Evolutionary conservation across 2,113 vertebrate genomes (phyloP).

Genomic region (Sclerurus mexicanus): DNA sequence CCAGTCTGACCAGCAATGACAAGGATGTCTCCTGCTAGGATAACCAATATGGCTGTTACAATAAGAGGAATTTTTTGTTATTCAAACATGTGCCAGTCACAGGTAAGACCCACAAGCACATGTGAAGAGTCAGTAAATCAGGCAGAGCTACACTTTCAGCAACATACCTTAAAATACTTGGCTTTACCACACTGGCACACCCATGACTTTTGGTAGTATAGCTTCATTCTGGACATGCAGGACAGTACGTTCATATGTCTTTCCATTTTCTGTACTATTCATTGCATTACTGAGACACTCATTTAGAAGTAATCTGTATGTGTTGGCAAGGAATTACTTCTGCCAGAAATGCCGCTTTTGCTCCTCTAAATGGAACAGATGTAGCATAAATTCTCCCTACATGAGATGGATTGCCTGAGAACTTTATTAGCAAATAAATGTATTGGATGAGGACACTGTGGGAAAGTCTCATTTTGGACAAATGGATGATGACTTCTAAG

Average conservation of each 20-base stretch:
- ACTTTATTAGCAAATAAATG: background rate
- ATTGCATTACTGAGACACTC: background rate
- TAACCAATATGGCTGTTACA: background rate
- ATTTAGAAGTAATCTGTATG: background rate
- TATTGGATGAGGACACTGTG: background rate
- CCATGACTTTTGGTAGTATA: background rate
- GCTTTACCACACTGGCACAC: background rate
- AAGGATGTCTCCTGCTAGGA: background rate
- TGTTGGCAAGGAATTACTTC: background rate
- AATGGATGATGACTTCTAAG: background rate
- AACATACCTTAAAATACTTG: background rate
- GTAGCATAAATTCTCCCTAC: background rate
- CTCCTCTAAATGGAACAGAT: background rate
- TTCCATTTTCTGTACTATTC: background rate
- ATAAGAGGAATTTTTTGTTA: background rate
- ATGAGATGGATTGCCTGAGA: background rate
- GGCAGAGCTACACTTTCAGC: background rate
- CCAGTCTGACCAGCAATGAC: background rate
- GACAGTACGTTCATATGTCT: background rate
- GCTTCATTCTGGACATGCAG: background rate
- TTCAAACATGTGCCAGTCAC: background rate
- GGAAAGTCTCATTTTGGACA: background rate
- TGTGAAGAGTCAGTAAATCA: background rate
- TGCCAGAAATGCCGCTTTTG: background rate
- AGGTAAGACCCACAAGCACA: background rate